These are phyloP conservation scores for Orius insidiosus DNA, from an alignment of 1,140 invertebrate species.

Conservation along the genomic window DNA sequence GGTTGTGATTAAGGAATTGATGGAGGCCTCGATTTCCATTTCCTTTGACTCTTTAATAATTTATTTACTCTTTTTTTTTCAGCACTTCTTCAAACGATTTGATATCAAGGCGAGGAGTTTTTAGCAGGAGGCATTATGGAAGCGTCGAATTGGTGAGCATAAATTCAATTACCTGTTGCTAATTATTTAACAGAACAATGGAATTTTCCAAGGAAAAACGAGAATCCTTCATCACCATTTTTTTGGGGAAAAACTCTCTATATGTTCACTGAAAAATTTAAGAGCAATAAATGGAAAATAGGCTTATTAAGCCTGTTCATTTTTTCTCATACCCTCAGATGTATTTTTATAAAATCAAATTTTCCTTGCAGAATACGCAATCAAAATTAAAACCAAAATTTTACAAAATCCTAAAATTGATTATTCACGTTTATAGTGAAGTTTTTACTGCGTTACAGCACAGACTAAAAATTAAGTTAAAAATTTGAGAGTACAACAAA, in stretches of 20 bases:
- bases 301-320: not conserved
- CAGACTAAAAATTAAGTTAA: too few relatives aligned
- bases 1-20: too few relatives aligned
- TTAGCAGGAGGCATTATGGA: slow-evolving; percentile 67
- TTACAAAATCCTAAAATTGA: too few relatives aligned
- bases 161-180: slow-evolving; percentile 3
- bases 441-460: too few relatives aligned
- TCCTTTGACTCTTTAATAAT: not conserved
- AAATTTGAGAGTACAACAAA: too few relatives aligned
- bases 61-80: slow-evolving; percentile 29
- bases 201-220: not conserved
- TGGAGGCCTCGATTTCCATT: too few relatives aligned
- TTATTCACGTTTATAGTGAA: too few relatives aligned
- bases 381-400: too few relatives aligned
- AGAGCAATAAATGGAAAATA: too few relatives aligned
- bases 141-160: slow-evolving; percentile 64
- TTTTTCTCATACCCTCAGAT: not conserved
- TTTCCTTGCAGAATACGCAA: too few relatives aligned
- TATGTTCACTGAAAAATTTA: slow-evolving; percentile 1
- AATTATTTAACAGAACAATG: not conserved
- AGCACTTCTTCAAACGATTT: slow-evolving; percentile 69
- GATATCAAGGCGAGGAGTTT: slow-evolving; percentile 55
- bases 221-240: not conserved
- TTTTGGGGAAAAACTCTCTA: not conserved
- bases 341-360: not conserved